A percentile compares a stretch with the other conserved stretches of the same genome.
Evolutionary conservation across 2,888 invertebrate genomes (phyloP).

Genomic region (Lepidonotus clava): DNA sequence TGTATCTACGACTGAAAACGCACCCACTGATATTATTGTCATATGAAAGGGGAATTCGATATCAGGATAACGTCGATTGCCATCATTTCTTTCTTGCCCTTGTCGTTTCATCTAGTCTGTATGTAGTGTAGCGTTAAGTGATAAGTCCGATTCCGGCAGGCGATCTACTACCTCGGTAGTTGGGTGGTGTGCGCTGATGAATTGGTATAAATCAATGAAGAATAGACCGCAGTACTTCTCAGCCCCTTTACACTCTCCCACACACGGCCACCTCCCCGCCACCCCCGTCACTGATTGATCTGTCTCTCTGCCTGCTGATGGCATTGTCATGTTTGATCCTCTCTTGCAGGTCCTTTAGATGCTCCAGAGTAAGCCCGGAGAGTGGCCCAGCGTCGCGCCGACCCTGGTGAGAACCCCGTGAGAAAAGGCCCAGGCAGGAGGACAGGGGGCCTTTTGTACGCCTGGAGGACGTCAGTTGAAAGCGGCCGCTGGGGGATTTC

Average conservation of each 20-base stretch:
- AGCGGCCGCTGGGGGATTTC: slow-evolving; percentile 17
- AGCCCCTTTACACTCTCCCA: too few species aligned
- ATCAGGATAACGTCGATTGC: too few species aligned
- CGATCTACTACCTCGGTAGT: too few species aligned
- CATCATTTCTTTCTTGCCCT: too few species aligned
- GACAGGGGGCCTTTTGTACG: not conserved
- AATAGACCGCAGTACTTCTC: not conserved
- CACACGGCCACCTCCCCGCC: too few species aligned
- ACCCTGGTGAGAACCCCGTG: not conserved
- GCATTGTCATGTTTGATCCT: slow-evolving; percentile 52
- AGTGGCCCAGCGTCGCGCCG: not conserved
- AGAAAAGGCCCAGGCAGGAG: not conserved
- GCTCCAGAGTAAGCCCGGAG: not conserved
- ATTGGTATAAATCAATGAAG: not conserved
- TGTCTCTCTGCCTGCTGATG: slow-evolving; percentile 36
- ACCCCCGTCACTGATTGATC: slow-evolving; percentile 2
- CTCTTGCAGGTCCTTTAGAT: slow-evolving; percentile 36
- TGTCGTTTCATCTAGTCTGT: too few species aligned
- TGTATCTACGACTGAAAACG: too few species aligned
- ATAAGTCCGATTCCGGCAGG: too few species aligned
- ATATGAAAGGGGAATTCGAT: too few species aligned
- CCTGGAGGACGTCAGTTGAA: not conserved
- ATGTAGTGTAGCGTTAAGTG: too few species aligned
- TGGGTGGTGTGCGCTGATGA: too few species aligned
- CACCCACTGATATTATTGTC: too few species aligned